phyloP scores from a whole-genome alignment of 2,888 invertebrate species.

The Venustoraphidia nigricollis region DNA sequence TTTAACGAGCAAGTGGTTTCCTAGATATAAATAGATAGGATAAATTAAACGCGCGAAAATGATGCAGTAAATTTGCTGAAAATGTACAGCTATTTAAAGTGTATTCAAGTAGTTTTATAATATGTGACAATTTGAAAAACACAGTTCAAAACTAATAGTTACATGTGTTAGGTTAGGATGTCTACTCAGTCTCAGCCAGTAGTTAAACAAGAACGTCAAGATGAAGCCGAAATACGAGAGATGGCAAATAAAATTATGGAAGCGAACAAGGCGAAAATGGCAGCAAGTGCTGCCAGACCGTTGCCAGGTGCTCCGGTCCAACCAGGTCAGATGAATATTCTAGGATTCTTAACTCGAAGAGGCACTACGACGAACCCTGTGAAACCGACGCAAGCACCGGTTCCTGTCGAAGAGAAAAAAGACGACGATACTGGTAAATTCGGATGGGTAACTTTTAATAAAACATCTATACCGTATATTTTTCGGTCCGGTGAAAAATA shows the following conservation, averaged over 20 bases:
- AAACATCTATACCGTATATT: constrained; percentile 77
- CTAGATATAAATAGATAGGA: background rate
- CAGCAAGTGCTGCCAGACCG: constrained; percentile 25
- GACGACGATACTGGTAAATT: constrained; percentile 76
- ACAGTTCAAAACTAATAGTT: background rate
- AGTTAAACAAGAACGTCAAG: constrained; percentile 60
- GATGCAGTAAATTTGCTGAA: background rate
- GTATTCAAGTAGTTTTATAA: background rate
- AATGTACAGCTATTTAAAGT: background rate
- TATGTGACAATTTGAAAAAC: background rate
- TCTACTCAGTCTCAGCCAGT: constrained; percentile 6
- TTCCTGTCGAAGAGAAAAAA: constrained; percentile 29
- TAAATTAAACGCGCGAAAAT: background rate
- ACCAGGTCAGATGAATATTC: constrained; percentile 10
- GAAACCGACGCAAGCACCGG: constrained; percentile 22
- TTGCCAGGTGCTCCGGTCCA: constrained; percentile 10
- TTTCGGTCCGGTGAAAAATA: constrained; percentile 71
- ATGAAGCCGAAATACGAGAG: constrained; percentile 78
- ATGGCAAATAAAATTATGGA: constrained; percentile 78
- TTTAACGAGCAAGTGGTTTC: too few species aligned
- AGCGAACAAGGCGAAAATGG: constrained; percentile 55
- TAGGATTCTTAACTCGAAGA: constrained; percentile 14
- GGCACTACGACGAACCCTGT: constrained; percentile 24
- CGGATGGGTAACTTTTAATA: constrained; percentile 81
- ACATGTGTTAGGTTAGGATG: constrained; percentile 5